Conservation (phyloP, 2,888 invertebrate species). For the Priocnemis perturbator region DNA sequence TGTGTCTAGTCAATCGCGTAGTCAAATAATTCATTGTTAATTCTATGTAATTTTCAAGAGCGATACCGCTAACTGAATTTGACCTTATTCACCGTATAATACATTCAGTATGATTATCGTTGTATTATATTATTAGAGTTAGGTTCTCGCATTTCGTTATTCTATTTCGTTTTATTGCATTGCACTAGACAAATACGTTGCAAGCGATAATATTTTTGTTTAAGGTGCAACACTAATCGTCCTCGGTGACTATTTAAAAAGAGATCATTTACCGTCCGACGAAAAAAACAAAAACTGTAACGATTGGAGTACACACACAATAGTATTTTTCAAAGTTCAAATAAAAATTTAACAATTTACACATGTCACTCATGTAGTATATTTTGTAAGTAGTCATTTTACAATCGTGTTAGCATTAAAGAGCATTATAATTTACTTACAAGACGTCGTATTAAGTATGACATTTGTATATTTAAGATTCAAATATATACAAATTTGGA, state of each 20-base stretch:
- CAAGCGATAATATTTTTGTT: no score
- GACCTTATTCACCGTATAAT: no score
- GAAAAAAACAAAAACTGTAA: conserved; percentile 22
- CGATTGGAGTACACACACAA: not conserved
- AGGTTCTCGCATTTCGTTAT: no score
- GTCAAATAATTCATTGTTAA: no score
- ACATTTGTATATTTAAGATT: conserved; percentile 24
- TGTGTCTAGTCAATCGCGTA: no score
- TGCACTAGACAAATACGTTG: no score
- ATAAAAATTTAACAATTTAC: conserved; percentile 13
- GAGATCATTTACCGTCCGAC: conserved; percentile 18
- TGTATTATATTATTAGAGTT: no score
- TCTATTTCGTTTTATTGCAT: no score
- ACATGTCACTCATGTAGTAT: conserved; percentile 22
- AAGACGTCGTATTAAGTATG: conserved; percentile 22
- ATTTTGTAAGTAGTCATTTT: conserved; percentile 10
- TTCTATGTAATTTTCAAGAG: no score
- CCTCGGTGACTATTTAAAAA: not conserved
- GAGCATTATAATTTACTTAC: conserved; percentile 11
- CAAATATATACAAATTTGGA: conserved; percentile 26
- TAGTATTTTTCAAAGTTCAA: conserved; percentile 16
- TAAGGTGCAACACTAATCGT: no score
- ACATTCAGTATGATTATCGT: no score
- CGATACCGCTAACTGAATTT: no score
- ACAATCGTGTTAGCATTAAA: conserved; percentile 12